A percentile compares a stretch with the other conserved stretches of the same genome.
phyloP scores from a whole-genome alignment of 2,113 vertebrate genomes.

The Calidris pygmaea region DNA sequence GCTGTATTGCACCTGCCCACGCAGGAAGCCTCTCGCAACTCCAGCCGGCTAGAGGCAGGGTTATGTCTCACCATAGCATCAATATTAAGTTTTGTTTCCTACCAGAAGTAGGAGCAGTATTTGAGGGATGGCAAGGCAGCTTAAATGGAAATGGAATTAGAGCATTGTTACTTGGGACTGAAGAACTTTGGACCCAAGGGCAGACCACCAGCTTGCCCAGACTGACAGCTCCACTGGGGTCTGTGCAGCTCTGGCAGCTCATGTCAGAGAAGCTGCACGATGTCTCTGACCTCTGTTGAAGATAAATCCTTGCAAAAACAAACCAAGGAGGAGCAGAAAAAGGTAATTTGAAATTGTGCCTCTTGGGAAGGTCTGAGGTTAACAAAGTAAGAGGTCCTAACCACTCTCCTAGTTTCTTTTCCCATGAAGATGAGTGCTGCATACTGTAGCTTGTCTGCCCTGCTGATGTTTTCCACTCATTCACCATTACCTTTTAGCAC shows the following conservation, averaged over 20 bases:
- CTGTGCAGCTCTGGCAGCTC: neutral
- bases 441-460: neutral
- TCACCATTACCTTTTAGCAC: neutral
- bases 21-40: neutral
- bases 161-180: neutral
- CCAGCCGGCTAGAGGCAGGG: neutral
- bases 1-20: accelerated
- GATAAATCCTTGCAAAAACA: neutral
- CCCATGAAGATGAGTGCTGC: neutral
- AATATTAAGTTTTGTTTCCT: neutral
- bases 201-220: accelerated
- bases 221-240: neutral
- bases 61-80: neutral
- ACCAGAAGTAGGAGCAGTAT: neutral
- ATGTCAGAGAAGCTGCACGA: neutral
- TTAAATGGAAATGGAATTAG: neutral
- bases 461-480: neutral
- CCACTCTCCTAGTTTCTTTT: neutral
- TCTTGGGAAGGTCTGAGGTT: neutral
- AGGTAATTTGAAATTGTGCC: neutral
- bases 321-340: neutral
- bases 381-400: neutral
- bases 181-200: neutral
- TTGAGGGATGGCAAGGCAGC: neutral
- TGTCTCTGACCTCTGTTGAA: neutral